phyloP scores from a whole-genome alignment of 2,888 invertebrate species.

The Epinotia ramella region DNA sequence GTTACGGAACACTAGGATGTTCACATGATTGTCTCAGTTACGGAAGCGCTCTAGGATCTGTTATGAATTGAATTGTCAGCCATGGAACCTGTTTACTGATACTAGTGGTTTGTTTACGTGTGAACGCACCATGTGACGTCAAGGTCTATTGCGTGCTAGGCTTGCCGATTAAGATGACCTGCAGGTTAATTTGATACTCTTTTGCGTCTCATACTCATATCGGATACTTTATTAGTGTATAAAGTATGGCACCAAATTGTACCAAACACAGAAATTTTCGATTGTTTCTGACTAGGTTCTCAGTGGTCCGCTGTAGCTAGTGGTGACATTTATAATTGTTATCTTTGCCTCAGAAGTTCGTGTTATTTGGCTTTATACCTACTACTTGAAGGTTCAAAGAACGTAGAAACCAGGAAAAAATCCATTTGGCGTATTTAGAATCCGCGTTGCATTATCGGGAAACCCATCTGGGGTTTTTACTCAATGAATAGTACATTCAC shows the following conservation, averaged over 20 bases:
- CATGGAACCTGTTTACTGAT: constrained; percentile 61
- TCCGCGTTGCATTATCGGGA: constrained; percentile 49
- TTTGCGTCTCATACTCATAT: too few species aligned
- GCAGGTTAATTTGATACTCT: background rate
- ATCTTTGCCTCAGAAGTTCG: background rate
- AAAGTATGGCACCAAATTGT: too few species aligned
- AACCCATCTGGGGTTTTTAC: constrained; percentile 65
- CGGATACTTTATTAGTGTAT: too few species aligned
- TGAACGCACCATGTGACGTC: constrained; percentile 66
- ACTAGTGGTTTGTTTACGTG: constrained; percentile 67
- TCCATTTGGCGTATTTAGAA: constrained; percentile 2
- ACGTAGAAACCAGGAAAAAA: constrained; percentile 17
- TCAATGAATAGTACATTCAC: constrained; percentile 54
- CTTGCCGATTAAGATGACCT: constrained; percentile 14
- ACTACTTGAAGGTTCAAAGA: background rate
- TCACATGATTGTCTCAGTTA: constrained; percentile 48
- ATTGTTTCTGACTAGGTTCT: too few species aligned
- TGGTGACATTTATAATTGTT: too few species aligned
- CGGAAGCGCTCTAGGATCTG: constrained; percentile 72
- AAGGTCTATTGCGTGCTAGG: constrained; percentile 67
- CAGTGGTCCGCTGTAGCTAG: too few species aligned
- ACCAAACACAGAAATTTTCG: too few species aligned
- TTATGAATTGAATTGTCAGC: constrained; percentile 58
- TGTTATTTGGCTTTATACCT: background rate
- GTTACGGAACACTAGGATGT: constrained; percentile 7